Percentiles rank a stretch among this genome's conserved stretches.
Evolutionary conservation across 2,888 invertebrate genomes (phyloP).

Genomic region (Linyphia triangularis): DNA sequence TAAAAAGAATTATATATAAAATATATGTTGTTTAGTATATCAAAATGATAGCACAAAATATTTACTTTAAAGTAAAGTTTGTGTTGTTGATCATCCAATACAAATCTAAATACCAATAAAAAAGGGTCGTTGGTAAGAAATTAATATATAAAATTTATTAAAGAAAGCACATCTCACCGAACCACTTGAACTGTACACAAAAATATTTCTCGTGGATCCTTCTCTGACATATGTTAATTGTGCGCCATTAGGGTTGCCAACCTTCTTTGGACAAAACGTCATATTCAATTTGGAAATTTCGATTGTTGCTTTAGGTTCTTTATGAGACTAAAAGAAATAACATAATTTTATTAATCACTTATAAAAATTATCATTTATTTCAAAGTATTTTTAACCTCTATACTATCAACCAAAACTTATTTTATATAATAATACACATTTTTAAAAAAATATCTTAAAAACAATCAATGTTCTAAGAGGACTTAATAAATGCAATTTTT

Average conservation of each 20-base stretch:
- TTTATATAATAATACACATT: not conserved
- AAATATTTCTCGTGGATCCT: conserved; percentile 91
- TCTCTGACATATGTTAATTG: conserved; percentile 92
- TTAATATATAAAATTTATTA: not conserved
- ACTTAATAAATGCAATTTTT: too few species aligned
- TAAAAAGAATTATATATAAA: too few species aligned
- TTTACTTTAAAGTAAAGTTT: too few species aligned
- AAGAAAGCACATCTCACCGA: conserved; percentile 81
- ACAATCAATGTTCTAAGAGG: too few species aligned
- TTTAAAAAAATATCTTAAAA: too few species aligned
- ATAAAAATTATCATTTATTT: not conserved
- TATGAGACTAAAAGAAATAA: conserved; percentile 78
- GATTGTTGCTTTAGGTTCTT: conserved; percentile 90
- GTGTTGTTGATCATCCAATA: too few species aligned
- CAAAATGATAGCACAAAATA: too few species aligned
- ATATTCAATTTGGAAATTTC: conserved; percentile 90
- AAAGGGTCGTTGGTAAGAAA: too few species aligned
- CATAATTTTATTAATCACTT: not conserved
- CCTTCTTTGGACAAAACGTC: conserved; percentile 90
- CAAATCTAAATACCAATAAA: too few species aligned
- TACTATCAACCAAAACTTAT: not conserved
- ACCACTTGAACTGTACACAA: conserved; percentile 91
- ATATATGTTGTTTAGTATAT: too few species aligned
- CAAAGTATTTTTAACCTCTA: not conserved
- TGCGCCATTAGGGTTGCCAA: conserved; percentile 88